phyloP scores from a whole-genome alignment of 35 echinoderm and acorn worm species.

The Ophiothrix spiculata region DNA sequence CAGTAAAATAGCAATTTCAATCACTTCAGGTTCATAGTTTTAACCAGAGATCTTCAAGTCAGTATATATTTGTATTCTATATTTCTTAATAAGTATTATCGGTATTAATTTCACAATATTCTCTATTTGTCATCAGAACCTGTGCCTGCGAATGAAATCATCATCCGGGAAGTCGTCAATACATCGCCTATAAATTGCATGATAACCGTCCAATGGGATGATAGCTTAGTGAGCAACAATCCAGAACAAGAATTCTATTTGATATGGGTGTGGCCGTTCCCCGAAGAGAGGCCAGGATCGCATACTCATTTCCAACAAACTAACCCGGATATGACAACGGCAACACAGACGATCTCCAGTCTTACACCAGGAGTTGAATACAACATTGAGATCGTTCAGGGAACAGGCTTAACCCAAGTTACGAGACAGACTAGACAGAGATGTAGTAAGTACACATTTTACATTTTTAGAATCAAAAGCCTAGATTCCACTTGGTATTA shows the following conservation, averaged over 20 bases:
- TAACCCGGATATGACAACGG: background rate
- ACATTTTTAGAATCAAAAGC: too few species aligned
- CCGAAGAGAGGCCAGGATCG: background rate
- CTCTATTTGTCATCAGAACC: background rate
- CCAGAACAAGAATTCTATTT: background rate
- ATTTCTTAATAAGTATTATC: too few species aligned
- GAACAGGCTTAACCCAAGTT: background rate
- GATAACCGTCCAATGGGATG: background rate
- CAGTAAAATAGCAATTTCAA: too few species aligned
- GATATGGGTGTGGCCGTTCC: background rate
- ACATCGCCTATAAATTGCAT: background rate
- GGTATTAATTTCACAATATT: too few species aligned
- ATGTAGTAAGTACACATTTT: background rate
- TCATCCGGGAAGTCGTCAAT: background rate
- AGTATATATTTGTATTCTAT: too few species aligned
- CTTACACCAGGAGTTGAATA: background rate
- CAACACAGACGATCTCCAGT: background rate
- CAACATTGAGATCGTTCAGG: background rate
- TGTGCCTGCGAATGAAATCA: background rate
- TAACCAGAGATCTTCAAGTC: too few species aligned
- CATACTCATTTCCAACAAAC: background rate
- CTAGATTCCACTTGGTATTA: too few species aligned
- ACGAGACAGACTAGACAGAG: background rate
- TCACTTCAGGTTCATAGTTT: too few species aligned
- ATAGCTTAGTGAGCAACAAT: too few species aligned